Conservation (phyloP, 1,140 invertebrate genomes). For the Lutraria rhynchaena region DNA sequence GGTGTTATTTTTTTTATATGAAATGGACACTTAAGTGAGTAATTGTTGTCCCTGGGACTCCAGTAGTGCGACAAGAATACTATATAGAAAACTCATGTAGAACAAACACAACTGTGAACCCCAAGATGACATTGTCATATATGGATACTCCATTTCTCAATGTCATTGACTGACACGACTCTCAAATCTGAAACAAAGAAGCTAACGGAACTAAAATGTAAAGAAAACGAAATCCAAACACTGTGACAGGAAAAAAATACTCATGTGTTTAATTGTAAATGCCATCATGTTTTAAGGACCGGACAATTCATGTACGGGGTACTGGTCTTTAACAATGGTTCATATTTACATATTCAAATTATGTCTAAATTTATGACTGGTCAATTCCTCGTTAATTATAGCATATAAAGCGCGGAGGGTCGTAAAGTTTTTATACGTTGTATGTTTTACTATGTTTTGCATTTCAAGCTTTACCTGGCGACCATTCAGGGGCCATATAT, state of each 20-base stretch:
- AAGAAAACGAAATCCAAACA: constrained; percentile 12
- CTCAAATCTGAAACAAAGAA: constrained; percentile 11
- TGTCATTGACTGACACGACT: constrained; percentile 8
- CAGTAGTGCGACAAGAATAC: no score
- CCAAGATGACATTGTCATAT: no score
- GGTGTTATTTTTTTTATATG: no score
- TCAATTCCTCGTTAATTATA: constrained; percentile 56
- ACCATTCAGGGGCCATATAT: no score
- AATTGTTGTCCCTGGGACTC: no score
- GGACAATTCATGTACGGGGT: no score
- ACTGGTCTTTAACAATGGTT: constrained; percentile 16
- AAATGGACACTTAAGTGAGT: no score
- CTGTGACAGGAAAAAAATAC: no score
- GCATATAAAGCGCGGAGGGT: constrained; percentile 25
- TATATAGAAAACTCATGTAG: no score
- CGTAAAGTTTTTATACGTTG: constrained; percentile 16
- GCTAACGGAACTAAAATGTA: constrained; percentile 9
- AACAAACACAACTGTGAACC: no score
- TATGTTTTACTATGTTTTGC: constrained; percentile 31
- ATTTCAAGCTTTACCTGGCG: constrained; percentile 21
- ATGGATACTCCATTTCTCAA: neutral
- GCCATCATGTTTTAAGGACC: constrained; percentile 7
- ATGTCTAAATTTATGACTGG: constrained; percentile 49
- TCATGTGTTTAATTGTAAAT: constrained; percentile 44
- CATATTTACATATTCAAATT: constrained; percentile 58